phyloP scores from a whole-genome alignment of 2,888 invertebrate species.

The Apotomis capreana region DNA sequence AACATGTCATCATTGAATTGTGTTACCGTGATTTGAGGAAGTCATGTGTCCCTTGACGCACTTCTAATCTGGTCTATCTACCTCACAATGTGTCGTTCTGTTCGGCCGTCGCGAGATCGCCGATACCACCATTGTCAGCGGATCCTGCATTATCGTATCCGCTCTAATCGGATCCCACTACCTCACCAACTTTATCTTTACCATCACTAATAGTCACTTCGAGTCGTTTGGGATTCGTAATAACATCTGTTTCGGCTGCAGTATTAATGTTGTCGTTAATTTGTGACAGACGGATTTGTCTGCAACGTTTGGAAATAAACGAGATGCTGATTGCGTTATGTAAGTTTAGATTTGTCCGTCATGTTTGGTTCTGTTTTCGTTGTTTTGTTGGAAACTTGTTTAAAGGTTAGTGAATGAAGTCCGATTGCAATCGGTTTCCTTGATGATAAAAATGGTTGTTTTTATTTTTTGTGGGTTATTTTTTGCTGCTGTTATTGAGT shows the following conservation, averaged over 20 bases:
- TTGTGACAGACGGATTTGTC: constrained; percentile 79
- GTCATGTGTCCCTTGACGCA: constrained; percentile 35
- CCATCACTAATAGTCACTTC: constrained; percentile 40
- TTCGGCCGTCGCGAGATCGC: constrained; percentile 70
- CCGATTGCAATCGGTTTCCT: constrained; percentile 41
- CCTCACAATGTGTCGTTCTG: constrained; percentile 68
- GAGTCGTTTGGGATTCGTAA: constrained; percentile 44
- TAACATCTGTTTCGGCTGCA: constrained; percentile 43
- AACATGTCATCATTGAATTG: background rate
- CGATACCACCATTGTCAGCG: constrained; percentile 74
- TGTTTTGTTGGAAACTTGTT: constrained; percentile 33
- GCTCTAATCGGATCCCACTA: constrained; percentile 76
- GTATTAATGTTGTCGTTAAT: constrained; percentile 52
- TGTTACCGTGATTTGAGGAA: constrained; percentile 33
- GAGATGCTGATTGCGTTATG: constrained; percentile 78
- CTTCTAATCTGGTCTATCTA: constrained; percentile 48
- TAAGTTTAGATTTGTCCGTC: constrained; percentile 70
- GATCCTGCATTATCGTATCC: constrained; percentile 73
- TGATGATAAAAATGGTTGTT: constrained; percentile 39
- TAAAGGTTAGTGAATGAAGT: constrained; percentile 39
- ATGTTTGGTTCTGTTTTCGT: constrained; percentile 57
- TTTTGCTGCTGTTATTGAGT: constrained; percentile 37
- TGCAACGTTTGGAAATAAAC: constrained; percentile 76
- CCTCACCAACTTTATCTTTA: constrained; percentile 49
- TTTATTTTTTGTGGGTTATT: constrained; percentile 31